A percentile compares a stretch with the other conserved stretches of the same genome.
phyloP scores from a whole-genome alignment of 2,113 vertebrate genomes.

The Catharus bicknelli region DNA sequence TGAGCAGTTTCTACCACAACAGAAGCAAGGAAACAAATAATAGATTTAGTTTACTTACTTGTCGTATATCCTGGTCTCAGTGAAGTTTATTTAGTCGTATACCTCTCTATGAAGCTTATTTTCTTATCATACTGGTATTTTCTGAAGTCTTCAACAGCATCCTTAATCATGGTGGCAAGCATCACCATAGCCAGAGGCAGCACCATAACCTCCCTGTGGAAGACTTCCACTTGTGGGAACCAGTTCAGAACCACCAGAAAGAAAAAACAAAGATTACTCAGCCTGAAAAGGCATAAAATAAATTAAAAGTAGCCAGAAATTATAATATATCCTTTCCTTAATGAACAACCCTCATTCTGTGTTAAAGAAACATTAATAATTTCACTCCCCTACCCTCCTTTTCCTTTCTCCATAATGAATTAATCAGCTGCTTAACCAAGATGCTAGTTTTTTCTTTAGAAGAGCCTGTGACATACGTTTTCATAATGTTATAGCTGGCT shows the following conservation, averaged over 20 bases:
- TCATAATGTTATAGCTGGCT: not conserved
- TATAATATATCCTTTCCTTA: not conserved
- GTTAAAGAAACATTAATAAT: not conserved
- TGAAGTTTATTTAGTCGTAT: constrained; percentile 52
- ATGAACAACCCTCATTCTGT: not conserved
- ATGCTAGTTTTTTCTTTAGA: not conserved
- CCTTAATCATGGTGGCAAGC: constrained; percentile 70
- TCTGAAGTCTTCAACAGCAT: constrained; percentile 73
- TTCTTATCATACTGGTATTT: constrained; percentile 70
- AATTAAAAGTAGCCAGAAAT: not conserved
- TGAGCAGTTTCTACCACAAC: not conserved
- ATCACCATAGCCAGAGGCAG: constrained; percentile 73
- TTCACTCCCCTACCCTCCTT: not conserved
- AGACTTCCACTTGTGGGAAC: constrained; percentile 74
- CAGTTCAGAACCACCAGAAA: constrained; percentile 77
- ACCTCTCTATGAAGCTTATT: constrained; percentile 54
- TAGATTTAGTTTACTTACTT: constrained; percentile 59
- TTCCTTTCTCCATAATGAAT: not conserved
- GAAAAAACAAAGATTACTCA: constrained; percentile 78
- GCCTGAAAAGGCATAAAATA: constrained; percentile 51
- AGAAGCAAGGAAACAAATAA: not conserved
- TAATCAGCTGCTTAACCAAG: not conserved
- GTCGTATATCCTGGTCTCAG: constrained; percentile 65
- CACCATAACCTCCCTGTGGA: constrained; percentile 75
- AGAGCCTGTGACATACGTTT: not conserved